Base-by-base conservation (phyloP, 2,797 vertebrate species). In the Takifugu rubripes region DNA sequence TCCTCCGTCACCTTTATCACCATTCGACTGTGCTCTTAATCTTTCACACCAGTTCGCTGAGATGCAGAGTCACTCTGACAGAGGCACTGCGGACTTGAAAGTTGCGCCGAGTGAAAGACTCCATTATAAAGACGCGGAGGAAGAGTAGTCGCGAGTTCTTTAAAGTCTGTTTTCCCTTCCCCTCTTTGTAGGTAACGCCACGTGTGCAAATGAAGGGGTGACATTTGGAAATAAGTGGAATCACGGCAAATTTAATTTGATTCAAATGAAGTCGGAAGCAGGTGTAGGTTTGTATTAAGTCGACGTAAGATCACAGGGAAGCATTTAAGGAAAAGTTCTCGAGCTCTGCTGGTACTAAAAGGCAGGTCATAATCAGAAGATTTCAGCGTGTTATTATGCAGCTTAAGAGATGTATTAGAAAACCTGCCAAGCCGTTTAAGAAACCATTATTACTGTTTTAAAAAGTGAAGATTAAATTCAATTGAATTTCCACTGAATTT, bases 1-100 rank as follows among this genome's bases (percentile, higher is more conserved):
- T 65, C 43, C 61, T 71, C 61, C 63, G 74, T 78, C 81, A 85
- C 82, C 78, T 84, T 75, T 84, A 81, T 82, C 77, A 73, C 75
- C 77, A 79, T 76, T 85, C 77, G 60, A 31, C 68, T 63, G 68
- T 59, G 60, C 69, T 82, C 72, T 73, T 78, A 74, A 79, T 79
- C 65, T 78, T 75, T 75, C 68, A 80, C 62, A 72, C 49, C 33
- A 70, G 56, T 73, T 68, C 5, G 9, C 65, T 59, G 62, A 67
- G 62, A 68, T 63, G 64, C 60, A 44, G 52, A 54, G 68, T 45
- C 56, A 48, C 21, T 21, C 21, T 53, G 73, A 21, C 21, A 83
- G 77, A 52, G 54, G 58, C 65, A 71, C 64, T 69, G 70, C 77
- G 78, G 78, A 75, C 66, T 76, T 78, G 50, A 77, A 82, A 80